Evolutionary conservation across 2,113 vertebrate genomes (phyloP).

Genomic region (Thryonomys swinderianus): DNA sequence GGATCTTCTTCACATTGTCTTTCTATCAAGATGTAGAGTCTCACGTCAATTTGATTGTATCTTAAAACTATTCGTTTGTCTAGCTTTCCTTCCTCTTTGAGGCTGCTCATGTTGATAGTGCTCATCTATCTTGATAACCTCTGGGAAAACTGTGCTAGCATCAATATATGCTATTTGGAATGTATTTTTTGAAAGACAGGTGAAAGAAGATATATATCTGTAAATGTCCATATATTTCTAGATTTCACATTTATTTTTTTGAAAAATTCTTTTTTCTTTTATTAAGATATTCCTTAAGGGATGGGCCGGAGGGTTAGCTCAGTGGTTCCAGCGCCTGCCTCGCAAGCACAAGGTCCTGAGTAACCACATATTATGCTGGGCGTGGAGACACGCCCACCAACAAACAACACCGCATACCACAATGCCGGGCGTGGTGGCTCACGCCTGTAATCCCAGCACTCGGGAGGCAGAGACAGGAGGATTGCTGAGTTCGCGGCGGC

Average conservation of each 20-base stretch:
- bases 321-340: too few species aligned
- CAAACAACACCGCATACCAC: too few species aligned
- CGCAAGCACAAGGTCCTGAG: too few species aligned
- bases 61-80: neutral
- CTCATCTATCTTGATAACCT: slow-evolving; percentile 18
- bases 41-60: slow-evolving; percentile 49
- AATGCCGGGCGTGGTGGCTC: too few species aligned
- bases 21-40: neutral
- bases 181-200: neutral
- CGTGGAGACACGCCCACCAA: too few species aligned
- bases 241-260: slow-evolving; percentile 30
- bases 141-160: neutral
- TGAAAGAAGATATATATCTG: slow-evolving; percentile 11
- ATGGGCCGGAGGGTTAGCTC: too few species aligned
- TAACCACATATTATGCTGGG: too few species aligned
- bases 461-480: too few species aligned
- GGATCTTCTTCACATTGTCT: neutral
- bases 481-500: too few species aligned
- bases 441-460: too few species aligned
- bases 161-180: neutral
- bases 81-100: slow-evolving; percentile 32
- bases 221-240: slow-evolving; percentile 44
- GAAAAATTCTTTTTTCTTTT: neutral
- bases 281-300: slow-evolving; percentile 7
- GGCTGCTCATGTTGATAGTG: neutral